Evolutionary conservation across 2,888 invertebrate genomes (phyloP), one percentile per base, ranked within the genome.

Genomic region (Sesamia inferens): DNA sequence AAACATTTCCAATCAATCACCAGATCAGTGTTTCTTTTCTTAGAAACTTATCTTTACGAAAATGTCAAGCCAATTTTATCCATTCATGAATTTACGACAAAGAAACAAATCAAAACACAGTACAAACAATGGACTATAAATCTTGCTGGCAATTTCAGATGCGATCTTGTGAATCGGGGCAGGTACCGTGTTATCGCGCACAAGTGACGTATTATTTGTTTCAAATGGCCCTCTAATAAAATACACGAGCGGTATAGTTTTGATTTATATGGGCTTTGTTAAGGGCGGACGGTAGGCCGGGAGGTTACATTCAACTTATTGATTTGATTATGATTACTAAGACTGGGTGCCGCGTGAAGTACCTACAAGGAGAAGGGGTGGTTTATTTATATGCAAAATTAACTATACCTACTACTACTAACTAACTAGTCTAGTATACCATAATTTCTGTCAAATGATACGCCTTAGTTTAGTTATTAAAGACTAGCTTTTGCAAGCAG

Each of bases 91-190:
- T 91, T 91, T 92, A 92, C 88, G 91, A 89, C 88, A 87, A 85
- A 87, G 89, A 93, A 92, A 94, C 92, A 93, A 93, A 93, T 94
- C 93, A 93, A 93, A 93, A 92, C 90, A 91, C 86, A 88, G 89
- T 88, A 88, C 90, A 92, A 93, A 93, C 93, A 93, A 92, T 90
- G 89, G 90, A 85, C 90, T 85, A 93, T 94, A 94, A 94, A 94
- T 94, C 94, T 93, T 88, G 79, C 85, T 81, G 87, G 92, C 93
- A 94, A 93, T 94, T 94, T 93, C 91, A 93, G 93, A 94, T 94
- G 91, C 91, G 91, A 93, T 94, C 94, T 92, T 84, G 89, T 89
- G 80, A 85, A 92, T 91, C 89, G 90, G 85, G 85, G 79, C 91
- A 90, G 92, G 91, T 92, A 92, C 89, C 86, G 85, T 84, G 87